phyloP scores from a whole-genome alignment of 2,113 vertebrate genomes.

The Callospermophilus lateralis region DNA sequence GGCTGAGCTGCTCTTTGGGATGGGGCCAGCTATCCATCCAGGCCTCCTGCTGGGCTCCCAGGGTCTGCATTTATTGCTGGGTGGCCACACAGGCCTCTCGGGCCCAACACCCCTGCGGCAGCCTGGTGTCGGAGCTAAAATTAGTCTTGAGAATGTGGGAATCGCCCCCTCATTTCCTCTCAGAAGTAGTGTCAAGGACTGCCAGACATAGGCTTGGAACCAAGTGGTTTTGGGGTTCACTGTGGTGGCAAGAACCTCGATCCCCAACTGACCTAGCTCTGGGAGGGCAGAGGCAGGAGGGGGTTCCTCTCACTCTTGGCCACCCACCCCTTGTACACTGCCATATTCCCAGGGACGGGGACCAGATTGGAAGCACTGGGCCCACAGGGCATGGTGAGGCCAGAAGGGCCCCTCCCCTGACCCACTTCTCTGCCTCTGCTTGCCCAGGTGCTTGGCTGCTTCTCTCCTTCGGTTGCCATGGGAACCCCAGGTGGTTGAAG shows the following conservation, averaged over 20 bases:
- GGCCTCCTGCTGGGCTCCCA: background rate
- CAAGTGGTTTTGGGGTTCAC: background rate
- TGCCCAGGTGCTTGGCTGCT: background rate
- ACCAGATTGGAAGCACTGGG: background rate
- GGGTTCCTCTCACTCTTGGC: background rate
- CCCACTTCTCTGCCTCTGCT: constrained; percentile 39
- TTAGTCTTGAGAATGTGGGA: constrained; percentile 10
- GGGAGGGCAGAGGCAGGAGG: background rate
- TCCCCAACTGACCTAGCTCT: background rate
- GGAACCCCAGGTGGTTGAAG: constrained; percentile 75
- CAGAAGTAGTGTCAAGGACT: background rate
- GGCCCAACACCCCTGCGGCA: background rate
- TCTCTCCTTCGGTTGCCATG: constrained; percentile 77
- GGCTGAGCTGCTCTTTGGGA: background rate
- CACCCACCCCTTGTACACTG: too few species aligned
- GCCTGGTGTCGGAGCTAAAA: constrained; percentile 53
- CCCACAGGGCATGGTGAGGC: background rate
- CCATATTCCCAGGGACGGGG: background rate
- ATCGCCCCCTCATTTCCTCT: background rate
- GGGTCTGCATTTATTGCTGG: background rate
- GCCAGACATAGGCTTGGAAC: background rate
- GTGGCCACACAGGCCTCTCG: background rate
- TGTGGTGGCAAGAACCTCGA: background rate
- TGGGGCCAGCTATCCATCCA: background rate
- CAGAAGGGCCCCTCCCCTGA: constrained; percentile 33